Evolutionary conservation across 2,113 vertebrate genomes (phyloP).

Genomic region (Channa argus): DNA sequence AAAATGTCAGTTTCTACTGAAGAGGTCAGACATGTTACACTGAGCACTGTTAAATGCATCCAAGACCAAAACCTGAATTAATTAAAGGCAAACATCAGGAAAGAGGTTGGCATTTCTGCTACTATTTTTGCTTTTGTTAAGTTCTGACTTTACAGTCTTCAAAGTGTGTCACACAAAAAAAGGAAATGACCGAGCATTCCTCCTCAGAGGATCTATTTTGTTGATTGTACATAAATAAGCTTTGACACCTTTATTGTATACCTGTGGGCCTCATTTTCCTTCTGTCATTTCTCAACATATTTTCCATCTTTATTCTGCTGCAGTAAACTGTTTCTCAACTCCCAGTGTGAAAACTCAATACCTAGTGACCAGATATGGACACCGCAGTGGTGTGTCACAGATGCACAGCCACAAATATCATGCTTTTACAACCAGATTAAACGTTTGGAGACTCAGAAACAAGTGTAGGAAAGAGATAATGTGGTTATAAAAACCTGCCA

Average conservation of each 20-base stretch:
- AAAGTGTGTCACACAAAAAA: constrained; percentile 3
- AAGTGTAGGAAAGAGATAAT: not conserved
- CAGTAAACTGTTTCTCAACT: constrained; percentile 9
- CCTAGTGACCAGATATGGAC: constrained; percentile 19
- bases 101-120: not conserved
- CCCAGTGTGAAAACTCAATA: constrained; percentile 13
- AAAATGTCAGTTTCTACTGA: constrained; percentile 25
- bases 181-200: not conserved
- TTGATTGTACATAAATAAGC: constrained; percentile 28
- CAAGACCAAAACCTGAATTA: constrained; percentile 15
- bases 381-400: not conserved
- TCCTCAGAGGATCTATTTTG: constrained; percentile 16
- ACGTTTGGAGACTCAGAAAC: not conserved
- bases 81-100: constrained; percentile 14
- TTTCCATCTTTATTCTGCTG: constrained; percentile 37
- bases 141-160: not conserved
- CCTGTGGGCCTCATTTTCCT: constrained; percentile 39
- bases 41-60: not conserved
- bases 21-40: constrained; percentile 9
- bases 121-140: not conserved
- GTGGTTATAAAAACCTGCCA: not conserved
- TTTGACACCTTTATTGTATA: constrained; percentile 33
- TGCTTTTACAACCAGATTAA: not conserved
- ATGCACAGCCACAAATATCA: not conserved
- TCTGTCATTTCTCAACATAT: constrained; percentile 25